Evolutionary conservation across 2,797 vertebrate species (phyloP).

Genomic region (Coluber constrictor): DNA sequence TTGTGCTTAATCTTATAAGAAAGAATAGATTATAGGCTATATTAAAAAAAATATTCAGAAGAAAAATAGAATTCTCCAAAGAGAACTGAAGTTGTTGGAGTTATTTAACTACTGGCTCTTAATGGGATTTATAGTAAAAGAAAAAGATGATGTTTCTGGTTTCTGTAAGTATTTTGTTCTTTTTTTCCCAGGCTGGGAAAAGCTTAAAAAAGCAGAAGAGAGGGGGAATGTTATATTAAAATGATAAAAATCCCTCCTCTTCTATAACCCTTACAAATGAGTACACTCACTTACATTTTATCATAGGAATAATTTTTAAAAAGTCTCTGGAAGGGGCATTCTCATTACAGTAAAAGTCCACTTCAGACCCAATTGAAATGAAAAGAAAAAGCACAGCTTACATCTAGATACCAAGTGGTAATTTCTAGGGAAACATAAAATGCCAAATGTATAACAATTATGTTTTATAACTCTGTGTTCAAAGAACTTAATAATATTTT

Average conservation of each 20-base stretch:
- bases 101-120: slow-evolving; percentile 27
- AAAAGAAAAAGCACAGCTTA: slow-evolving; percentile 63
- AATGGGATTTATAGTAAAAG: slow-evolving; percentile 33
- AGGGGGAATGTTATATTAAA: slow-evolving; percentile 55
- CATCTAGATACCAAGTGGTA: slow-evolving; percentile 64
- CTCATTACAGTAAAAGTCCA: slow-evolving; percentile 71
- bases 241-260: slow-evolving; percentile 56
- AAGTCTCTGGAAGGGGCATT: slow-evolving; percentile 72
- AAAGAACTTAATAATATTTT: slow-evolving; percentile 62
- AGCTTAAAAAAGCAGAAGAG: slow-evolving; percentile 63
- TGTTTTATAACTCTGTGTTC: slow-evolving; percentile 65
- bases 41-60: neutral
- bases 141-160: slow-evolving; percentile 44
- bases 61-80: neutral
- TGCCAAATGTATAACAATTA: slow-evolving; percentile 67
- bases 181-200: slow-evolving; percentile 39
- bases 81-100: neutral
- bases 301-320: slow-evolving; percentile 65
- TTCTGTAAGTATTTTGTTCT: slow-evolving; percentile 41
- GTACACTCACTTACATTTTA: slow-evolving; percentile 68
- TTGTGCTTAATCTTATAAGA: neutral
- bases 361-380: slow-evolving; percentile 71
- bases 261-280: slow-evolving; percentile 69
- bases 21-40: neutral
- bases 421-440: slow-evolving; percentile 72